A percentile compares a stretch with the other conserved stretches of the same genome.
These are phyloP conservation scores for Cyanoramphus novaezelandiae DNA, from an alignment of 2,113 vertebrate species.

Conservation along the genomic window DNA sequence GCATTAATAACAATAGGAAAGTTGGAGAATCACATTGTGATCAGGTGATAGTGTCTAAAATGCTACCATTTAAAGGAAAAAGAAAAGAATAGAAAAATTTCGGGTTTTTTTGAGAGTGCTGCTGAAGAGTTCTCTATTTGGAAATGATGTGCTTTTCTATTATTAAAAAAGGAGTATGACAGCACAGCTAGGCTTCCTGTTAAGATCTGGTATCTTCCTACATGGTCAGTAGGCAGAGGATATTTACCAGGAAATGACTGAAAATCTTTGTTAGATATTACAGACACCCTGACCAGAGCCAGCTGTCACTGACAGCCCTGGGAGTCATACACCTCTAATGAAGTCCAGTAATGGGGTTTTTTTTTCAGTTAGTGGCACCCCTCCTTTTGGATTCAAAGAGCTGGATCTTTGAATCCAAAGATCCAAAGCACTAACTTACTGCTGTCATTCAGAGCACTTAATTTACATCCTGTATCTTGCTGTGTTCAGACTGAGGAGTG, in stretches of 20 bases:
- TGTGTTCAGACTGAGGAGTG: neutral
- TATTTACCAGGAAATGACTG: conserved; percentile 38
- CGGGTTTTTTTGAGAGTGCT: neutral
- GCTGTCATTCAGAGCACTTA: neutral
- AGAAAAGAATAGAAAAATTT: neutral
- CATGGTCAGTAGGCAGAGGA: neutral
- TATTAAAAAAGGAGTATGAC: conserved; percentile 16
- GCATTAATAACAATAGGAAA: neutral
- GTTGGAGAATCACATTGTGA: neutral
- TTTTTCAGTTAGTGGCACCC: neutral
- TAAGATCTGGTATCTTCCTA: conserved; percentile 24
- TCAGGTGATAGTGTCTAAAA: neutral
- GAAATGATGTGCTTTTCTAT: conserved; percentile 24
- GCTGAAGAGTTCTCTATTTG: conserved; percentile 34
- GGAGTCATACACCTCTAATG: neutral
- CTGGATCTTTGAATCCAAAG: neutral
- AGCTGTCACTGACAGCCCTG: neutral
- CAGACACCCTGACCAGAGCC: neutral
- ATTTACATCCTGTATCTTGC: neutral
- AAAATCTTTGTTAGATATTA: neutral
- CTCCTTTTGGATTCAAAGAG: neutral
- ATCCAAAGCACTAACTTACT: neutral
- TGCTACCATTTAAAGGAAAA: conserved; percentile 24
- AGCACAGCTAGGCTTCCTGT: conserved; percentile 24
- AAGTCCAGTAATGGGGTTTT: neutral